Evolutionary conservation across 53 echinoderm and acorn worm genomes (phyloP).

Genomic region (Pentamera pediparva): DNA sequence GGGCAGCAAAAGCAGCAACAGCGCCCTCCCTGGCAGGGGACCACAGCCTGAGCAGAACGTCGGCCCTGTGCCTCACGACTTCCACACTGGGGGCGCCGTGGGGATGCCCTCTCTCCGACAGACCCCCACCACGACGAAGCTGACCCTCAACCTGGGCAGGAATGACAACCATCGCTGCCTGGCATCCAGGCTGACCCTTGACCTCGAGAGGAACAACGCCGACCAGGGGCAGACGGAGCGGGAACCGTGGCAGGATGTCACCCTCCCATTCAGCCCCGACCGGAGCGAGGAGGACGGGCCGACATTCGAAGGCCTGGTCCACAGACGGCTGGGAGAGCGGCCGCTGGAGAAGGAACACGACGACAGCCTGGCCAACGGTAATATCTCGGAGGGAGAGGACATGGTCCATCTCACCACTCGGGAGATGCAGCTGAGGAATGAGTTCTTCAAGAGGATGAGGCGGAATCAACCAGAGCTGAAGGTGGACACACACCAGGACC

Average conservation of each 20-base stretch:
- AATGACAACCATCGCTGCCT: neutral
- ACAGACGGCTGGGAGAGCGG: constrained; percentile 27
- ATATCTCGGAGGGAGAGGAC: neutral
- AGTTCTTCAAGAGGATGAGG: constrained; percentile 9
- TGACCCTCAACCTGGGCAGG: constrained; percentile 4
- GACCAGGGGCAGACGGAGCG: neutral
- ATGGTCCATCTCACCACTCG: neutral
- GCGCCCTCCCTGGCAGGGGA: neutral
- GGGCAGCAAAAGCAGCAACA: constrained; percentile 1
- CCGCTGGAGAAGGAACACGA: neutral
- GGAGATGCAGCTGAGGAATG: constrained; percentile 26
- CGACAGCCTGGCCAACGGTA: neutral
- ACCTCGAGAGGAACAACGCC: neutral
- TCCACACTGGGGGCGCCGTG: constrained; percentile 10
- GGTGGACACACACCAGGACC: neutral
- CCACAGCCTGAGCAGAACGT: neutral
- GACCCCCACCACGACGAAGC: neutral
- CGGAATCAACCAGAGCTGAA: constrained; percentile 12
- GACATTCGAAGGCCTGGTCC: neutral
- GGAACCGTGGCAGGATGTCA: constrained; percentile 33
- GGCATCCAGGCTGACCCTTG: neutral
- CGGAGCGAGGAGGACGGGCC: neutral
- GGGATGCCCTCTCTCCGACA: constrained; percentile 13
- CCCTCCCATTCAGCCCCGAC: constrained; percentile 26
- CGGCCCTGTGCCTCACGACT: constrained; percentile 9